Base-by-base conservation (phyloP, 1,140 invertebrate species). In the Trichomalopsis sarcophagae region DNA sequence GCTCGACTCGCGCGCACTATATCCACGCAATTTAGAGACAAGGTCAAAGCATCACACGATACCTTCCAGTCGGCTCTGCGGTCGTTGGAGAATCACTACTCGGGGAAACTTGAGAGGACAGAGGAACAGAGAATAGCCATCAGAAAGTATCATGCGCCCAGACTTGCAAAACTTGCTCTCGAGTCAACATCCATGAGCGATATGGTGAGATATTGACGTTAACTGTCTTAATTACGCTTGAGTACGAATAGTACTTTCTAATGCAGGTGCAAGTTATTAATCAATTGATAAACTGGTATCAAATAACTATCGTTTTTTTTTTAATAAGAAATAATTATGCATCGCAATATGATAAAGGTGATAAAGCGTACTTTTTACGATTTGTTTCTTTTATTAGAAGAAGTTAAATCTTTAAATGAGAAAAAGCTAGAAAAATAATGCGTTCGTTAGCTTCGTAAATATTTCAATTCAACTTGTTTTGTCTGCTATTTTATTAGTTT, bases 121-220 rank as follows among this genome's bases (percentile, higher is more conserved):
- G 97, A 98, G 91, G 97, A 97, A 87, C 95, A 96, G 85, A 95
- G 97, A 88, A 93, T 96, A 75, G 94, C 95, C 11, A 96, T 97
- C 44, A 93, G 97, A 55, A 98, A 97, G 92, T 94, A 95, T 87
- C 95, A 97, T 91, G 97, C 97, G 0, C 97, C 97, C 0, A 93
- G 95, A 83, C 94, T 98, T 81, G 97, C 97, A 0, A 95, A 97
- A 77, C 92, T 98, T n/a, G 96, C 97, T 5, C 92, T 98, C 5
- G 97, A 98, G 91, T 97, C 96, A 81, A 97, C 96, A 1, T 98
- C 97, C 0, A 95, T 98, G 89, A 96, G 95, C 88, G 97, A 98
- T 91, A 93, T 89, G 69, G 87, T 86, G 27, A 86, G 74, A n/a
- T 71, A 36, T 81, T 62, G 55, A 21, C 55, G 6, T 21, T 7